These are phyloP conservation scores for Muscina levida DNA, from an alignment of 2,888 invertebrate species.

Conservation along the genomic window DNA sequence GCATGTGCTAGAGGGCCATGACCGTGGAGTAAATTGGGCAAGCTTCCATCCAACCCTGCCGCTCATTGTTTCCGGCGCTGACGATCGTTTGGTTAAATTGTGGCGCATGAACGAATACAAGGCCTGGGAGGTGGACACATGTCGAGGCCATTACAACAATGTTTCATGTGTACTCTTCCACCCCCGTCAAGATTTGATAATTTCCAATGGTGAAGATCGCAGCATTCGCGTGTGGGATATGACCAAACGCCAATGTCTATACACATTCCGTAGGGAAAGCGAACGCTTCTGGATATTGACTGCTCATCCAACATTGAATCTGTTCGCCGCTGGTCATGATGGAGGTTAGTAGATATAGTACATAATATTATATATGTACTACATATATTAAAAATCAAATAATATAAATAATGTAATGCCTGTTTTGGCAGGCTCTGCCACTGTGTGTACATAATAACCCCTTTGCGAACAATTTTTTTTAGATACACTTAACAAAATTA, in stretches of 20 bases:
- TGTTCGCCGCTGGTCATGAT: slow-evolving; percentile 99
- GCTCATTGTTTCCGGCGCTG: slow-evolving; percentile 98
- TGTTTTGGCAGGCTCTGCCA: no score
- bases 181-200: slow-evolving; percentile 96
- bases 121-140: slow-evolving; percentile 99
- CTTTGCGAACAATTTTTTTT: no score
- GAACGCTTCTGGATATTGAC: slow-evolving; percentile 99
- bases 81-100: slow-evolving; percentile 97
- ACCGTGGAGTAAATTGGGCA: slow-evolving; percentile 99
- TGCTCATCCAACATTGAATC: slow-evolving; percentile 95
- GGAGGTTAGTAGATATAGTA: slow-evolving; percentile 91
- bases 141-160: slow-evolving; percentile 99
- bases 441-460: no score
- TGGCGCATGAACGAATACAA: slow-evolving; percentile 99
- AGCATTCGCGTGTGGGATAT: slow-evolving; percentile 99
- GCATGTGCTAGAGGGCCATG: slow-evolving; percentile 95
- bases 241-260: slow-evolving; percentile 94
- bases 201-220: slow-evolving; percentile 99
- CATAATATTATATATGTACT: no score
- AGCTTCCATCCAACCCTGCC: slow-evolving; percentile 97
- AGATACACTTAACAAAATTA: no score
- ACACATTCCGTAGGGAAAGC: slow-evolving; percentile 96
- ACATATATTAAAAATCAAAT: no score
- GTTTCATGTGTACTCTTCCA: slow-evolving; percentile 99
- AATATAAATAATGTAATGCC: no score